phyloP scores from a whole-genome alignment of 2,113 vertebrate genomes.

The Narcine bancroftii region DNA sequence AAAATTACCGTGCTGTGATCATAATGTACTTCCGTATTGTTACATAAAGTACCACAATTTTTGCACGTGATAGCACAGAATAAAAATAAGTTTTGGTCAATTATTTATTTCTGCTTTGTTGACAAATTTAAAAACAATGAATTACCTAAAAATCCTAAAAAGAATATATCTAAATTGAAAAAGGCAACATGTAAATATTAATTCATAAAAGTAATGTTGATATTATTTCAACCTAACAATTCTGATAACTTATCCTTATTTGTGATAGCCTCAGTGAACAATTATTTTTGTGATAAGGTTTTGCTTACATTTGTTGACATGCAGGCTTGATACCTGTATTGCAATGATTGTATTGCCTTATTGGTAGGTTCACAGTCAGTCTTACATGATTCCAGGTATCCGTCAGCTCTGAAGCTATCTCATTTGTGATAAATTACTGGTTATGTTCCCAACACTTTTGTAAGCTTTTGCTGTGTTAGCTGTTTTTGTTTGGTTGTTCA shows the following conservation, averaged over 20 bases:
- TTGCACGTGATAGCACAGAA: neutral
- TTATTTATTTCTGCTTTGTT: neutral
- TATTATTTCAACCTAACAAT: neutral
- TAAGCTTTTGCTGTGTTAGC: conserved; percentile 27
- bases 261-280: neutral
- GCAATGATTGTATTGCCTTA: neutral
- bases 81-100: neutral
- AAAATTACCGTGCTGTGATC: neutral
- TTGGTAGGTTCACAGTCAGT: neutral
- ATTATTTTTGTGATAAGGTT: neutral
- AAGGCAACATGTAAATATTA: neutral
- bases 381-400: neutral
- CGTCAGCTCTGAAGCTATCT: neutral
- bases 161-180: neutral
- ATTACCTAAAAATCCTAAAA: neutral
- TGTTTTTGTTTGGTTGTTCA: neutral
- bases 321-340: neutral
- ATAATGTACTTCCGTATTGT: neutral
- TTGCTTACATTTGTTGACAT: neutral
- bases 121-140: neutral
- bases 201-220: neutral
- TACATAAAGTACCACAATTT: too few species aligned
- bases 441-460: neutral
- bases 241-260: neutral
- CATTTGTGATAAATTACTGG: conserved; percentile 35